Conservation (phyloP, 2,797 vertebrate species). For the Bradypodion pumilum region DNA sequence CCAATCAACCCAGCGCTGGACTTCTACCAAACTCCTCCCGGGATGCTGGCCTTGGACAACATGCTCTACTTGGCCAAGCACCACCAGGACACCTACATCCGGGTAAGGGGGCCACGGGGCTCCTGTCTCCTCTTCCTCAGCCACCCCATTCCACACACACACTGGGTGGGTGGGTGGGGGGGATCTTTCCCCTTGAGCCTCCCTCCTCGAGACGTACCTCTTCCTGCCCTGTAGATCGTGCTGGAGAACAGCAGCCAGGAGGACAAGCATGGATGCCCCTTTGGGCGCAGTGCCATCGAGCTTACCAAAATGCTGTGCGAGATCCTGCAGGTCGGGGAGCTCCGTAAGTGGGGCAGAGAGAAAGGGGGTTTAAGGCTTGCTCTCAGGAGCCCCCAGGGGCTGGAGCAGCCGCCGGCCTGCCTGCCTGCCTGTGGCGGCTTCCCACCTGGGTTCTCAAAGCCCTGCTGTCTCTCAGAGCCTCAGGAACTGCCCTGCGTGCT, state of each 20-base stretch:
- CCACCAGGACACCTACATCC: conserved; percentile 96
- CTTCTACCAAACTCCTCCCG: conserved; percentile 96
- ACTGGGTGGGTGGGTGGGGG: no score
- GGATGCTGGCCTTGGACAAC: conserved; percentile 97
- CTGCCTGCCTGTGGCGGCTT: no score
- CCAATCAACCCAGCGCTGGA: conserved; percentile 96
- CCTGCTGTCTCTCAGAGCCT: no score
- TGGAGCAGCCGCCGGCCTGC: neutral
- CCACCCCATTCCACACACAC: neutral
- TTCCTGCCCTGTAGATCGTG: conserved; percentile 66
- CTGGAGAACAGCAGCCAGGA: conserved; percentile 97
- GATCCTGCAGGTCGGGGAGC: conserved; percentile 95
- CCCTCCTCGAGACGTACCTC: neutral
- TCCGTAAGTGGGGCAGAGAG: conserved; percentile 83
- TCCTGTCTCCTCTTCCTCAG: neutral
- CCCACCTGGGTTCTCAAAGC: no score
- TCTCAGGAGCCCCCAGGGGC: no score
- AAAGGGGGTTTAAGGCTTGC: no score
- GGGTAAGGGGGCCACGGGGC: conserved; percentile 74
- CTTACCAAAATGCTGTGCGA: conserved; percentile 96
- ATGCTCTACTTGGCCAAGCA: conserved; percentile 96
- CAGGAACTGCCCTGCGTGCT: no score
- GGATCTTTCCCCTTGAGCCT: neutral
- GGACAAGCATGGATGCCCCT: conserved; percentile 97
- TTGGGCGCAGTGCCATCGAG: conserved; percentile 96